Evolutionary conservation across 2,888 invertebrate genomes (phyloP).

Genomic region (Limnephilus marmoratus): DNA sequence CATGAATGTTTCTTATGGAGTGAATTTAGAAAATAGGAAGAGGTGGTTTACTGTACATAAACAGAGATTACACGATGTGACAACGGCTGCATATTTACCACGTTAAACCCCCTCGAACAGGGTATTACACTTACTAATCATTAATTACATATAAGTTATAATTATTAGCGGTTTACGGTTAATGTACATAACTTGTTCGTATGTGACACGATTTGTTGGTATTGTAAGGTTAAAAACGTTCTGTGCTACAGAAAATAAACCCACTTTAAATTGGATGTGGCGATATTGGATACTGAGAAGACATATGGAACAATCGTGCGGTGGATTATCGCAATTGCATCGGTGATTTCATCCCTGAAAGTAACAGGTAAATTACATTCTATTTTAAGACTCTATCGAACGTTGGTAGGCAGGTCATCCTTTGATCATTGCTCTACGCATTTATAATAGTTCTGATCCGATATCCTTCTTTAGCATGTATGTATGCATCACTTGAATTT

Average conservation of each 20-base stretch:
- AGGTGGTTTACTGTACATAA: constrained; percentile 55
- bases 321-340: background rate
- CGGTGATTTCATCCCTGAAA: background rate
- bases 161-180: background rate
- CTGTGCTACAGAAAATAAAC: background rate
- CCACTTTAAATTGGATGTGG: background rate
- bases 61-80: constrained; percentile 59
- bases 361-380: background rate
- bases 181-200: background rate
- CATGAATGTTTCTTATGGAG: constrained; percentile 24
- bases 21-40: constrained; percentile 21
- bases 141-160: background rate
- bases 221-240: background rate
- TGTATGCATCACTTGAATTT: background rate
- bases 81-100: constrained; percentile 41
- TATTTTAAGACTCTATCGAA: background rate
- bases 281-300: background rate
- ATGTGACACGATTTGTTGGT: background rate
- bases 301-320: background rate
- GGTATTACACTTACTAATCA: constrained; percentile 24
- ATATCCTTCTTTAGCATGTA: background rate
- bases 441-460: background rate
- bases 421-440: background rate
- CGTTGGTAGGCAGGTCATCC: background rate
- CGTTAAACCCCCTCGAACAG: constrained; percentile 47